Conservation (phyloP, 2,888 invertebrate genomes). For the Caenorhabditis imperialis region DNA sequence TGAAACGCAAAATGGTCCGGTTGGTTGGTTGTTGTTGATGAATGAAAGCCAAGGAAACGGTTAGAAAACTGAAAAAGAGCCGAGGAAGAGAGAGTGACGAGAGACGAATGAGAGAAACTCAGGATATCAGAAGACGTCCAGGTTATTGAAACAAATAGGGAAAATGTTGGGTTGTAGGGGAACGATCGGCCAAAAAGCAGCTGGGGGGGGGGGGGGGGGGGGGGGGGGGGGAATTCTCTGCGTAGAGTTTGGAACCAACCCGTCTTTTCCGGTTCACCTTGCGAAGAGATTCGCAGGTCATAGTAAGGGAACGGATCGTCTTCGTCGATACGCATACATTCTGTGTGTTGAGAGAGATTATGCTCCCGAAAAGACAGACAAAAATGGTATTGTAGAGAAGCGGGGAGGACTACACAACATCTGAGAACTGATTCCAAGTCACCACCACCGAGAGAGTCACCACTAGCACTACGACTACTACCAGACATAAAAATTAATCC, state of each 20-base stretch:
- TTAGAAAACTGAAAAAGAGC: slow-evolving; percentile 21
- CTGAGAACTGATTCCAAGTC: slow-evolving; percentile 1
- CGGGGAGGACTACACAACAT: slow-evolving; percentile 39
- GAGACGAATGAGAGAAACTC: slow-evolving; percentile 7
- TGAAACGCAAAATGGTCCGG: slow-evolving; percentile 3
- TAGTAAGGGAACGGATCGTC: slow-evolving; percentile 74
- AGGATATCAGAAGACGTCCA: no score
- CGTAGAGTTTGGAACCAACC: not conserved
- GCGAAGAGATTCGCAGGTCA: slow-evolving; percentile 45
- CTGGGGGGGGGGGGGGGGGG: not conserved
- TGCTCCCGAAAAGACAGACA: slow-evolving; percentile 21
- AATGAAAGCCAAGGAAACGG: slow-evolving; percentile 1
- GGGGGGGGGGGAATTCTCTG: not conserved
- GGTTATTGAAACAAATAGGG: not conserved
- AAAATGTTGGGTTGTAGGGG: no score
- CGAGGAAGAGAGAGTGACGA: slow-evolving; percentile 12
- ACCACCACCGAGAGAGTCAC: not conserved
- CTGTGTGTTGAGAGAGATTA: slow-evolving; percentile 19
- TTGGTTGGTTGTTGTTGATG: no score
- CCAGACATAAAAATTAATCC: no score
- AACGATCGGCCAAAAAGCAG: not conserved
- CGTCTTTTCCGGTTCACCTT: slow-evolving; percentile 1
- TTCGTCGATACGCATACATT: slow-evolving; percentile 55
- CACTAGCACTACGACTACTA: slow-evolving; percentile 6
- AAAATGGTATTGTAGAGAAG: slow-evolving; percentile 15